Evolutionary conservation across 2,797 vertebrate genomes (phyloP), one percentile per base, ranked within the genome.

Genomic region (Arrhamphus sclerolepis): DNA sequence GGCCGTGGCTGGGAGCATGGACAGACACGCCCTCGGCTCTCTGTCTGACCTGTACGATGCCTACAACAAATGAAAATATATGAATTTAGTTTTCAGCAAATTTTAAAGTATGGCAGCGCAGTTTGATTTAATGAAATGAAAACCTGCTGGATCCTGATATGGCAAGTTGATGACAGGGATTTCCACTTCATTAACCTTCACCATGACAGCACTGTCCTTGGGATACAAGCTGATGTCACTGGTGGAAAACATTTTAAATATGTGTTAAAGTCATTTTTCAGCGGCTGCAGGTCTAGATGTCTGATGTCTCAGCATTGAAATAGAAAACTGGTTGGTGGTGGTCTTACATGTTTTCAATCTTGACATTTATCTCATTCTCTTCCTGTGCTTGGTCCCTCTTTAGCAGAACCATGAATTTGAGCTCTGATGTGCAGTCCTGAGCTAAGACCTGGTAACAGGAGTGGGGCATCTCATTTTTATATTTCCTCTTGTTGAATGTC

Each of bases 361-460:
- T 91, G 56, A 95, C 49, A n/a, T 72, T 90, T 61, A 95, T 60
- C 44, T 77, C 63, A 49, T 72, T 92, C 11, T 89, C 52, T n/a
- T 90, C 70, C 53, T 51, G 21, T 58, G 79, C 18, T 38, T 82
- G 55, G 50, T 86, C 89, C 66, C 78, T 93, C 88, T 88, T 96
- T 64, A 91, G 64, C 62, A 90, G 82, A 79, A 96, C 87, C 47
- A 94, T 65, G 72, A 95, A 96, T 77, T 94, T 95, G 39, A 92
- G 82, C 64, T 94, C 92, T 13, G 66, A 2, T 17, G 91, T 94
- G 55, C 93, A 94, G 64, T 96, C 95, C 66, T 94, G 93, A 59
- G 87, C 89, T 81, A 96, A 72, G 53, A 96, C 75, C 40, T 95
- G 93, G 82, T 86, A 78, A 78, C 93, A 96, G 19, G 89, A 90